Base-by-base conservation (phyloP, 2,888 invertebrate species). In the Pogonocherus hispidulus region DNA sequence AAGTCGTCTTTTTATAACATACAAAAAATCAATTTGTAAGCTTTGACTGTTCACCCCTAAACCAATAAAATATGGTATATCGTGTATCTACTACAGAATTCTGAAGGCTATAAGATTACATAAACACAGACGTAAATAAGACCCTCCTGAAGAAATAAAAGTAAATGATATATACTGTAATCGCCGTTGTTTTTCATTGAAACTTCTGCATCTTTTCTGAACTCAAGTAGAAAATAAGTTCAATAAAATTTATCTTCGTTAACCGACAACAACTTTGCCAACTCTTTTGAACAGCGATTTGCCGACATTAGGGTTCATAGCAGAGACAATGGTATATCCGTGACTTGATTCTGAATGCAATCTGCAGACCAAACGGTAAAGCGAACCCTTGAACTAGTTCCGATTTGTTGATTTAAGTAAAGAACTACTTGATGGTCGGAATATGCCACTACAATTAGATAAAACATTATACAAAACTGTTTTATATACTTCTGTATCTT, bases 261-360 rank as follows among this genome's bases (percentile, higher is more conserved):
- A 63, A 54, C 59, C 27, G 44, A 46, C 41, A 27, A 56, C 65
- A 65, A 57, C 57, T 65, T 65, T 65, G 65, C 55, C 65, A 65
- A 65, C 22, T 46, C 47, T 65, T 47, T 65, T 57, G 55, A 64
- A 64, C 64, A 66, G 71, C 67, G 71, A 71, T 71, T 71, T 71
- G 56, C 56, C 27, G 63, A 68, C 67, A 71, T 71, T 69, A 69
- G 65, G 56, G 70, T 70, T 70, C 70, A 60, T 49, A 49, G 59
- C 62, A 63, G 66, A 71, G 68, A 71, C 71, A 71, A 65, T 65
- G 35, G 65, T 35, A 37, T 65, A 35, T 22, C 63, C 63, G 63
- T 63, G 63, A 63, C 63, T 27, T 9, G 63, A 9, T 60, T 60
- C 47, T 19, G 19, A 60, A 60, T 49, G 59, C 47, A 47, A 46